phyloP scores from a whole-genome alignment of 2,888 invertebrate genomes.

The Oscheius sp. region DNA sequence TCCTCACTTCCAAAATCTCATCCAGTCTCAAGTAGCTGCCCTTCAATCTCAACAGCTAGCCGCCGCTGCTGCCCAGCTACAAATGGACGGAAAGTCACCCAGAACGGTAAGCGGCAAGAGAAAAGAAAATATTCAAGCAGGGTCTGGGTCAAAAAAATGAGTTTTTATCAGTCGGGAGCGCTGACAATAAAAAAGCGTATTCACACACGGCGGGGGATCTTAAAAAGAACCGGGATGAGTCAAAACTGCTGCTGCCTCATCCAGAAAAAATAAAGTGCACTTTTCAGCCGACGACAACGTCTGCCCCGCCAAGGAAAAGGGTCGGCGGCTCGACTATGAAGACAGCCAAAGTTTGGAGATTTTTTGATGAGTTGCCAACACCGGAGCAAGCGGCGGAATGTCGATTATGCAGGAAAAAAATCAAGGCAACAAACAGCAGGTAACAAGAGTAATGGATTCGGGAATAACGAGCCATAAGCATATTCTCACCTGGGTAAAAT shows the following conservation, averaged over 20 bases:
- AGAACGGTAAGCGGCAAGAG: slow-evolving; percentile 20
- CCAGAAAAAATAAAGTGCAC: neutral
- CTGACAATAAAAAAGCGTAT: neutral
- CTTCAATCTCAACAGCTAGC: slow-evolving; percentile 39
- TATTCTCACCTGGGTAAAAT: too few relatives aligned
- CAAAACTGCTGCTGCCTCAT: neutral
- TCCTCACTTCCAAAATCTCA: slow-evolving; percentile 50
- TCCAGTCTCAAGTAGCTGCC: slow-evolving; percentile 52
- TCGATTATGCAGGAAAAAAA: slow-evolving; percentile 67
- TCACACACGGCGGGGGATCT: neutral
- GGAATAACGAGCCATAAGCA: neutral
- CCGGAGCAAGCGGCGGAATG: slow-evolving; percentile 71
- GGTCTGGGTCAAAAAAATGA: neutral
- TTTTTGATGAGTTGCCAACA: slow-evolving; percentile 66
- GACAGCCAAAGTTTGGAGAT: slow-evolving; percentile 67
- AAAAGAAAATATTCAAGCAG: slow-evolving; percentile 6
- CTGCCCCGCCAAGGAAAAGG: slow-evolving; percentile 40
- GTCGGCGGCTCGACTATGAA: slow-evolving; percentile 56
- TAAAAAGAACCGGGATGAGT: slow-evolving; percentile 1
- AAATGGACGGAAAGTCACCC: slow-evolving; percentile 33
- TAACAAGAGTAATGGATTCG: slow-evolving; percentile 16
- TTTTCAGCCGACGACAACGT: slow-evolving; percentile 4
- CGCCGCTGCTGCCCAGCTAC: neutral
- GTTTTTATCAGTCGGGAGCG: slow-evolving; percentile 4
- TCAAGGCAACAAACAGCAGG: slow-evolving; percentile 72